Evolutionary conservation across 2,113 vertebrate genomes (phyloP), one percentile per base, ranked within the genome.

Genomic region (Gopherus evgoodei): DNA sequence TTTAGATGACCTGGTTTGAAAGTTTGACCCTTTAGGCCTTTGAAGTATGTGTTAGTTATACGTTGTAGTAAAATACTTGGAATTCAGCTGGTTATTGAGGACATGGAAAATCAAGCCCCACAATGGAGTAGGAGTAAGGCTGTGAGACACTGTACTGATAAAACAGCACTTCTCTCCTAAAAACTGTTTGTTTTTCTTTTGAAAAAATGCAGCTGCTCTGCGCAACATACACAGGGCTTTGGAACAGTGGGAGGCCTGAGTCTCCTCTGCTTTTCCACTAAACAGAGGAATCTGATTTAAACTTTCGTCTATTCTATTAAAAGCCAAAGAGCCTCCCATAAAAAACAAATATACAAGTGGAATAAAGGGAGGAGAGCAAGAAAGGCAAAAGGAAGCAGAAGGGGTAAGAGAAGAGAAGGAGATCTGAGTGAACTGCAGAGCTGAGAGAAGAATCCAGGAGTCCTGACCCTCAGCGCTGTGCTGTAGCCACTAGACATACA

Each of bases 331-430:
- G 35, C 62, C 84, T 86, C 42, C 42, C 35, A 56, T 57, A 9
- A 47, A 81, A 35, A 11, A 4, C 1, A 76, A 29, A 44, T 84
- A 2, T 72, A 8, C 31, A 88, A 44, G 2, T 31, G 88, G 52
- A 35, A 25, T 91, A 82, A 94, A 88, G 29, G 13, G 0, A 69
- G n/a, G 79, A 81, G 31, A 83, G 84, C 11, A 79, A 81, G 59
- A 85, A 31, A 31, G 83, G 57, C 84, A 2, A 79, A 78, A 88
- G 53, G 4, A 89, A 69, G 62, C 62, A n/a, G 16, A 17, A 69
- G 31, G 14, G 62, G 62, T n/a, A 69, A 76, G n/a, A 76, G 42
- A 25, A 42, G 72, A 88, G 93, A 29, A 89, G 29, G 12, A 91
- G 35, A n/a, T 59, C 9, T 81, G 10, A 69, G 83, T 22, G 19